Conservation (phyloP, 2,888 invertebrate genomes). For the Atrina japonica region DNA sequence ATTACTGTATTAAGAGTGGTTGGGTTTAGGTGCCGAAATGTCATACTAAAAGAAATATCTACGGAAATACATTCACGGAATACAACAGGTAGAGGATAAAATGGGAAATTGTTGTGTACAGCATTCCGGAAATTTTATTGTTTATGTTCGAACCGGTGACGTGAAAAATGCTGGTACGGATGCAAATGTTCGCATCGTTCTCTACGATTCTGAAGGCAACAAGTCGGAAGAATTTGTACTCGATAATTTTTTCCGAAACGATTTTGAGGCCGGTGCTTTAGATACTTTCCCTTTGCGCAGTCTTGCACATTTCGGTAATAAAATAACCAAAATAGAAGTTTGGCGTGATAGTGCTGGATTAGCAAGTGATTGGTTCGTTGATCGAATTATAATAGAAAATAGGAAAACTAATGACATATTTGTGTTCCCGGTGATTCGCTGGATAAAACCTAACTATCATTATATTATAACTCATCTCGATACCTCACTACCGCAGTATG, state of each 20-base stretch:
- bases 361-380: conserved; percentile 80
- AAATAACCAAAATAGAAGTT: conserved; percentile 75
- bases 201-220: conserved; percentile 78
- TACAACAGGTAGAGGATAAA: too few relatives aligned
- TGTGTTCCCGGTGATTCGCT: conserved; percentile 80
- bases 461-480: conserved; percentile 79
- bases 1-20: too few relatives aligned
- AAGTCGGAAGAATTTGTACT: conserved; percentile 74
- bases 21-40: too few relatives aligned
- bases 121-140: conserved; percentile 45
- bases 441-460: conserved; percentile 78
- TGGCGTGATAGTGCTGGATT: conserved; percentile 79
- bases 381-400: conserved; percentile 71
- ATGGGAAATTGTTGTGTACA: conserved; percentile 28
- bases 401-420: conserved; percentile 60
- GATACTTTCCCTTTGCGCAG: conserved; percentile 73
- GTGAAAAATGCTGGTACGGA: conserved; percentile 79
- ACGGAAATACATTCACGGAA: too few relatives aligned
- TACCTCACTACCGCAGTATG: conserved; percentile 79
- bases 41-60: too few relatives aligned
- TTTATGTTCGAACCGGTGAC: conserved; percentile 81
- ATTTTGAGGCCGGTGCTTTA: conserved; percentile 78
- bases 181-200: conserved; percentile 78
- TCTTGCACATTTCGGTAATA: conserved; percentile 52
- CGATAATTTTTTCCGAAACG: conserved; percentile 75